Conservation (phyloP, 2,797 vertebrate species). For the Mus caroli region DNA sequence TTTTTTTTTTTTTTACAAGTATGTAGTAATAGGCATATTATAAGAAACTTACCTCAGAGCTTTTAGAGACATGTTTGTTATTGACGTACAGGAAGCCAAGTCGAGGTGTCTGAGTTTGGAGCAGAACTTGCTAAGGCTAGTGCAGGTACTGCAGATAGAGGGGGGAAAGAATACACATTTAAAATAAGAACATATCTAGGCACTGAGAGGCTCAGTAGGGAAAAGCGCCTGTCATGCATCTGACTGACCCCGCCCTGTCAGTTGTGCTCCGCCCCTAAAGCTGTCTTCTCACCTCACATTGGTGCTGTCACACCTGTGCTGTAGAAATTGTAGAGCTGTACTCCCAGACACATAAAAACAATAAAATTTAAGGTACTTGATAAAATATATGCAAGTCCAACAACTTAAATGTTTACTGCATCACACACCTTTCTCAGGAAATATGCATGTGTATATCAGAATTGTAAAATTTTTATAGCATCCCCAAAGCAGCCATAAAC, state of each 20-base stretch:
- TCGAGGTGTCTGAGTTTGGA: conserved; percentile 98
- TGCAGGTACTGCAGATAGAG: conserved; percentile 93
- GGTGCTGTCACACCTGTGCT: too few relatives aligned
- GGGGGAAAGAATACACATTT: background rate
- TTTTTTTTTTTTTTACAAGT: background rate
- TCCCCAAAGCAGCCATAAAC: conserved; percentile 32
- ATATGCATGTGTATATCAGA: background rate
- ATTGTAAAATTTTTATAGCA: conserved; percentile 28
- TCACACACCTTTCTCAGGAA: conserved; percentile 53
- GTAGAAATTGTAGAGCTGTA: background rate
- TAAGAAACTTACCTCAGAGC: conserved; percentile 94
- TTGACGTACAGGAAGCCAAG: conserved; percentile 98
- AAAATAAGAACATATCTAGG: conserved; percentile 49
- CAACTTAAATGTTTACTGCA: background rate
- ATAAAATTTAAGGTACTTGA: background rate
- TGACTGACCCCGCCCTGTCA: background rate
- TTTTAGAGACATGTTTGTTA: conserved; percentile 99
- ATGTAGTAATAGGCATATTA: conserved; percentile 35
- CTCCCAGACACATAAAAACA: background rate
- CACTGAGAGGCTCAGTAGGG: background rate
- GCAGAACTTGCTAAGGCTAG: conserved; percentile 99
- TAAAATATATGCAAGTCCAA: background rate
- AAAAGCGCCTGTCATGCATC: background rate
- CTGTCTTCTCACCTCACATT: background rate
- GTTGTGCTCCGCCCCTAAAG: too few relatives aligned